Conservation (phyloP, 2,888 invertebrate genomes). For the Agrochola circellaris region DNA sequence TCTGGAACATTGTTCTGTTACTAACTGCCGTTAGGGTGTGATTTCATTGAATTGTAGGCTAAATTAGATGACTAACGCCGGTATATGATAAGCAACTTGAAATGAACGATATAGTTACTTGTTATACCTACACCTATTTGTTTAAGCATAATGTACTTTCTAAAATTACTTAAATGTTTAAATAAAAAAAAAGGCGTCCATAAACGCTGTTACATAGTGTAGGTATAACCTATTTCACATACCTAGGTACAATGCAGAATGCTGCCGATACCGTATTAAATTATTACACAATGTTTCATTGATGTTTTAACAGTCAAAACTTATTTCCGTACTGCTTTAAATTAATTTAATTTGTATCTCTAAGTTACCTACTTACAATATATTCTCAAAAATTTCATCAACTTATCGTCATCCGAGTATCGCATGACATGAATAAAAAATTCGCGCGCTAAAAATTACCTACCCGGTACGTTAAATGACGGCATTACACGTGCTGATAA, state of each 20-base stretch:
- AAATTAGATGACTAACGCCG: conserved; percentile 40
- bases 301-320: neutral
- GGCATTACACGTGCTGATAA: conserved; percentile 40
- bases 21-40: conserved; percentile 12
- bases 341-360: too few species aligned
- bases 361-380: too few species aligned
- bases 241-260: neutral
- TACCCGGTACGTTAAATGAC: too few species aligned
- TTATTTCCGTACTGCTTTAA: too few species aligned
- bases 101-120: neutral
- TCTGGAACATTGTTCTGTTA: conserved; percentile 45
- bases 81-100: conserved; percentile 33
- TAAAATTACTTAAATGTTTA: too few species aligned
- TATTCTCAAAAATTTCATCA: conserved; percentile 33
- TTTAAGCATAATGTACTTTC: too few species aligned
- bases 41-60: conserved; percentile 15
- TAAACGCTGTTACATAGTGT: neutral
- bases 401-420: neutral
- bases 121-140: neutral
- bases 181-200: too few species aligned
- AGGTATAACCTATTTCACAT: neutral
- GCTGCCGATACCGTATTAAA: neutral
- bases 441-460: conserved; percentile 12
- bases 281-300: conserved; percentile 3
- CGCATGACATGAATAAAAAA: conserved; percentile 16